Percentiles rank a stretch among this genome's conserved stretches.
Evolutionary conservation across 2,888 invertebrate genomes (phyloP).

Genomic region (Dione vanillae): DNA sequence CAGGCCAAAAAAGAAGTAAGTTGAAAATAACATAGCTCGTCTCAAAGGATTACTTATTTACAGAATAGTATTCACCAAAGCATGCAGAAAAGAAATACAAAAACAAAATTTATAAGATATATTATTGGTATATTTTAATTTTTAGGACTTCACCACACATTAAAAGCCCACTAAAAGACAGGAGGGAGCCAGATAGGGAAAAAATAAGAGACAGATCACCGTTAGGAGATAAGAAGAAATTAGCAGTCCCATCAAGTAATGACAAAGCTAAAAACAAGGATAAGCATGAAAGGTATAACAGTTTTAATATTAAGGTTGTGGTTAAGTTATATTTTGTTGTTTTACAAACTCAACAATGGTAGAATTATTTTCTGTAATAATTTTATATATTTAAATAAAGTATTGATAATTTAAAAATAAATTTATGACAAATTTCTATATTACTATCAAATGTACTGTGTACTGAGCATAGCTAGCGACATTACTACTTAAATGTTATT

Average conservation of each 20-base stretch:
- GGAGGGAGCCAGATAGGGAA: slow-evolving; percentile 76
- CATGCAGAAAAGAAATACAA: not conserved
- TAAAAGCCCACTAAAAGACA: slow-evolving; percentile 78
- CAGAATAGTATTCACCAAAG: not conserved
- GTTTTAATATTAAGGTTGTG: not conserved
- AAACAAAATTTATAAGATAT: slow-evolving; percentile 7
- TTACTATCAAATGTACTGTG: no score
- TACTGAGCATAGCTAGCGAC: no score
- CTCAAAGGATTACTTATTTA: not conserved
- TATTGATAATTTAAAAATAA: no score
- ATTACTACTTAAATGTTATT: no score
- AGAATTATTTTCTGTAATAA: not conserved
- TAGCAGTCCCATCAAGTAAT: slow-evolving; percentile 60
- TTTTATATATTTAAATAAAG: no score
- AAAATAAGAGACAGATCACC: slow-evolving; percentile 77
- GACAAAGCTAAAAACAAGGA: slow-evolving; percentile 78
- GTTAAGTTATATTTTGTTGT: not conserved
- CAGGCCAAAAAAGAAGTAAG: slow-evolving; percentile 86
- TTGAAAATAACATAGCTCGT: slow-evolving; percentile 29
- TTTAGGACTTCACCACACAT: slow-evolving; percentile 70
- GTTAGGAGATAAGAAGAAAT: slow-evolving; percentile 75
- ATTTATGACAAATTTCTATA: no score
- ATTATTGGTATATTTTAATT: slow-evolving; percentile 33
- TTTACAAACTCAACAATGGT: not conserved
- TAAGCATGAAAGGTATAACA: slow-evolving; percentile 71